Conservation (phyloP, 2,797 vertebrate genomes). For the Coilia nasus region DNA sequence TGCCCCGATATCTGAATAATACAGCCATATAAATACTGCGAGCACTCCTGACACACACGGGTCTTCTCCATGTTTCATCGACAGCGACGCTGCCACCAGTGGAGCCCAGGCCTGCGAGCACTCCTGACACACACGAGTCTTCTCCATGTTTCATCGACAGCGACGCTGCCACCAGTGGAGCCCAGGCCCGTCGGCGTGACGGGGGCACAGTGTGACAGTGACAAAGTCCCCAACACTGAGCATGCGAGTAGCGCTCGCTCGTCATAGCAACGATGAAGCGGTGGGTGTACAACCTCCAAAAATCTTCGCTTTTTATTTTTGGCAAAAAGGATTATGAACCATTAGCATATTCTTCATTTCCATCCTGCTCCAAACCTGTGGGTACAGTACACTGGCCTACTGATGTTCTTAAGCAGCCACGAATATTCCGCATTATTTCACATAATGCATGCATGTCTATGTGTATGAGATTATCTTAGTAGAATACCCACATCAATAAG, state of each 20-base stretch:
- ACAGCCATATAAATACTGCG: neutral
- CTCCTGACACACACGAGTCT: too few relatives aligned
- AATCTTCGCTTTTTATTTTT: slow-evolving; percentile 33
- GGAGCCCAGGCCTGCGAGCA: neutral
- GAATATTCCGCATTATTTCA: slow-evolving; percentile 50
- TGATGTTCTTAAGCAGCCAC: slow-evolving; percentile 49
- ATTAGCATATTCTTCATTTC: neutral
- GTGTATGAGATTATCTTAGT: slow-evolving; percentile 44
- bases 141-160: too few relatives aligned
- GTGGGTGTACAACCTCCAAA: neutral
- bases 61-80: too few relatives aligned
- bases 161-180: too few relatives aligned
- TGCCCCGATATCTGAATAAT: slow-evolving; percentile 53
- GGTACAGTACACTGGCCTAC: slow-evolving; percentile 36
- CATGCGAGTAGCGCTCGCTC: too few relatives aligned
- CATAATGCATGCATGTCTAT: slow-evolving; percentile 54
- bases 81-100: too few relatives aligned
- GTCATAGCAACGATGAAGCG: neutral
- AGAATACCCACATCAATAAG: slow-evolving; percentile 42
- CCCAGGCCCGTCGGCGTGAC: too few relatives aligned
- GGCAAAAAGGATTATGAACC: slow-evolving; percentile 39
- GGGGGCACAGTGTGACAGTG: too few relatives aligned
- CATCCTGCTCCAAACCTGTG: neutral
- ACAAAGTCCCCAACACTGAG: too few relatives aligned
- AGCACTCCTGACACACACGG: neutral